Base-by-base conservation (phyloP, 1,140 invertebrate species). In the Laupala kohalensis region DNA sequence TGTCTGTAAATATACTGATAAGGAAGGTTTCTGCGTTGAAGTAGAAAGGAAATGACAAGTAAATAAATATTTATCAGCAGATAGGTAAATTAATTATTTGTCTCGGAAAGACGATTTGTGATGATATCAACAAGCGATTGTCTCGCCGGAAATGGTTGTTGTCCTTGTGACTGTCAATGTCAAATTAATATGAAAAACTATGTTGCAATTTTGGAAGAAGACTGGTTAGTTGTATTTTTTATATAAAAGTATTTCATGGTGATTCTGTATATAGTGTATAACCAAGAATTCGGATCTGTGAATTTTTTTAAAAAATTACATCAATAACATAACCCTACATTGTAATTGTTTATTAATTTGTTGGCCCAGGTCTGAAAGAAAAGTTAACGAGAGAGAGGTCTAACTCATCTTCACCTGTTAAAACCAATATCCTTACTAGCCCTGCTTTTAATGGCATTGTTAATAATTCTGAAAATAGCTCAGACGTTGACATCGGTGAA, bases 201-300 rank as follows among this genome's bases (percentile, higher is more conserved):
- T 82, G 81, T 76, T 82, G 73, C 80, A 82, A 76, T 82, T 82
- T 79, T 81, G 82, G 81, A 82, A 80, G 74, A 82, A 81, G 74
- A 75, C 80, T 78, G 81, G 81, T 82, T 80, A 81, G 73, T n/a
- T n/a, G n/a, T n/a, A n/a, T n/a, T n/a, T n/a, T n/a, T n/a, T n/a
- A n/a, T n/a, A n/a, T n/a, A n/a, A n/a, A n/a, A n/a, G n/a, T n/a
- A n/a, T n/a, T n/a, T n/a, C n/a, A n/a, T n/a, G n/a, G n/a, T n/a
- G n/a, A n/a, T n/a, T n/a, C n/a, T n/a, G n/a, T n/a, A n/a, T n/a
- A n/a, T n/a, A n/a, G n/a, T n/a, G n/a, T n/a, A n/a, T n/a, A n/a
- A n/a, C n/a, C n/a, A n/a, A n/a, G n/a, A n/a, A n/a, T n/a, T n/a
- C n/a, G n/a, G n/a, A n/a, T n/a, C n/a, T n/a, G n/a, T n/a, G n/a